phyloP scores from a whole-genome alignment of 1,140 invertebrate genomes.

The Akabosia matsudoensis region DNA sequence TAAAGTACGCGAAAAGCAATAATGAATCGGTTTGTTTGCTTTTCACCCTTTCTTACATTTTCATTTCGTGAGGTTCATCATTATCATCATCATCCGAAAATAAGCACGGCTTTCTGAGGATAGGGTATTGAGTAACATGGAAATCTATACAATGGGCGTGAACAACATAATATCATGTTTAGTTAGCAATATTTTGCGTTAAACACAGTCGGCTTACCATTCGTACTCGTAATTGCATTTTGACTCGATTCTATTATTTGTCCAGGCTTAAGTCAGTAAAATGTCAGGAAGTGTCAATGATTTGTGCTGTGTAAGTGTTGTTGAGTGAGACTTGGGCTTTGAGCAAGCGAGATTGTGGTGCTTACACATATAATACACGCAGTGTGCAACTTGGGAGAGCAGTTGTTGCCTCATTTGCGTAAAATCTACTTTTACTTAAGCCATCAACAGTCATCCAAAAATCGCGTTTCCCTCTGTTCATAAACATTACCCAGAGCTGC shows the following conservation, averaged over 20 bases:
- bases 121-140: no score
- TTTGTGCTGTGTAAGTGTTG: neutral
- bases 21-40: neutral
- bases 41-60: neutral
- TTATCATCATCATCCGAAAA: neutral
- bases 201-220: neutral
- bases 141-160: no score
- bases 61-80: neutral
- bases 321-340: neutral
- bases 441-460: neutral
- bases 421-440: neutral
- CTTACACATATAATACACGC: neutral
- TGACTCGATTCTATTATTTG: neutral
- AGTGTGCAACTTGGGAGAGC: no score
- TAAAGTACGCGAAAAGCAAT: neutral
- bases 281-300: constrained; percentile 16
- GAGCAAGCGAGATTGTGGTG: neutral
- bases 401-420: constrained; percentile 14
- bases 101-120: no score
- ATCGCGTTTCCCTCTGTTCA: neutral
- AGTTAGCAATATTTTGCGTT: neutral
- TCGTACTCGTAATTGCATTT: neutral
- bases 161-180: no score
- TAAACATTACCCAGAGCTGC: neutral
- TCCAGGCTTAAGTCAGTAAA: constrained; percentile 2